Conservation (phyloP, 2,888 invertebrate genomes). For the Cheilosia pagana region DNA sequence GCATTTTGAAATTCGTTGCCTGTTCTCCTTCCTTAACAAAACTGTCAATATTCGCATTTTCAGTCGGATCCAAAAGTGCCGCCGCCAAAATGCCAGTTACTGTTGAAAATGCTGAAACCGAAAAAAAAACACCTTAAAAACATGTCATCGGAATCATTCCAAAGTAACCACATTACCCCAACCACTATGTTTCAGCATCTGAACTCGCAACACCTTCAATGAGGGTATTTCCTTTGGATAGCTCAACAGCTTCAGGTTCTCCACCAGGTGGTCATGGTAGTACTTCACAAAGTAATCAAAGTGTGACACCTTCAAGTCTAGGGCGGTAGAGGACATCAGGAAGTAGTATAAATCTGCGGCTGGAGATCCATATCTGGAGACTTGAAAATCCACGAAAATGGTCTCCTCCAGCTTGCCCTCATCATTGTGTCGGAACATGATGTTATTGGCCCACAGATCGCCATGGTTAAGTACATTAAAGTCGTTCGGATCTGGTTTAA, state of each 20-base stretch:
- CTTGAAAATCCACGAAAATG: conserved; percentile 80
- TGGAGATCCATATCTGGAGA: conserved; percentile 78
- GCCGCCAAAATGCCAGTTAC: conserved; percentile 78
- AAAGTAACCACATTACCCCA: conserved; percentile 77
- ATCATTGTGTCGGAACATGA: conserved; percentile 78
- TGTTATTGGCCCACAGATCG: conserved; percentile 80
- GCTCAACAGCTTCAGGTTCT: conserved; percentile 78
- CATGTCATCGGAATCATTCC: neutral
- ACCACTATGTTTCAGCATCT: conserved; percentile 77
- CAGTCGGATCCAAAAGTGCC: conserved; percentile 77
- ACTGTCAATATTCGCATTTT: conserved; percentile 78
- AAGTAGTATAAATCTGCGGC: conserved; percentile 80
- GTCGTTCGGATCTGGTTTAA: conserved; percentile 72
- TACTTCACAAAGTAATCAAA: conserved; percentile 78
- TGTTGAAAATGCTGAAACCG: conserved; percentile 78
- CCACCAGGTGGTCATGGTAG: too few species aligned
- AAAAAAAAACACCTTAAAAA: neutral
- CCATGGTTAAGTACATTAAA: conserved; percentile 80
- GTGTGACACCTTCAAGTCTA: conserved; percentile 78
- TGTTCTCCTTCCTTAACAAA: conserved; percentile 74
- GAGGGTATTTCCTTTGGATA: conserved; percentile 79
- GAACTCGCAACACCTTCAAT: conserved; percentile 78
- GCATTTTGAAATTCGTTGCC: conserved; percentile 77
- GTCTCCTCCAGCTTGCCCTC: conserved; percentile 78
- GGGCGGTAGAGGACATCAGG: conserved; percentile 79